Percentiles rank a stretch among this genome's conserved stretches.
Conservation (phyloP, 1,140 invertebrate species). For the Drosophila sulfurigaster region DNA sequence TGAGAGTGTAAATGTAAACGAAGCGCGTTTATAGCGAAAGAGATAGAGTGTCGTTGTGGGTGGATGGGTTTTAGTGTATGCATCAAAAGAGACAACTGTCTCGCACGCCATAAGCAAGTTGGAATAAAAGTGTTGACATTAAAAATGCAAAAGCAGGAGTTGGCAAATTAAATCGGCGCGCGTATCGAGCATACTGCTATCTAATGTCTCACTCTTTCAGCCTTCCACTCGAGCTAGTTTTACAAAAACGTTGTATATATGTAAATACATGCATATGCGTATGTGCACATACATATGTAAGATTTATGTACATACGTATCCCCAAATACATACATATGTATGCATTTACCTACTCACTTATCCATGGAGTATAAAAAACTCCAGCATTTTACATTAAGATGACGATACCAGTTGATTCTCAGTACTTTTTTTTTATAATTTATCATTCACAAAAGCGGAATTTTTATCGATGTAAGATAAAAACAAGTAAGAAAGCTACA, state of each 20-base stretch:
- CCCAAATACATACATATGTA: too few species aligned
- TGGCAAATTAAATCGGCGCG: slow-evolving; percentile 71
- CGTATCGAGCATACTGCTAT: slow-evolving; percentile 36
- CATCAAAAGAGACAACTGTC: slow-evolving; percentile 74
- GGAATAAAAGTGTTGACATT: slow-evolving; percentile 79
- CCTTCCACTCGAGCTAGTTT: neutral
- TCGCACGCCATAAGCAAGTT: slow-evolving; percentile 55
- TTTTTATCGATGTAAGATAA: too few species aligned
- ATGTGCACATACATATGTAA: neutral
- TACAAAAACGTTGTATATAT: slow-evolving; percentile 1
- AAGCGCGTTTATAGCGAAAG: slow-evolving; percentile 1
- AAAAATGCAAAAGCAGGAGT: slow-evolving; percentile 71
- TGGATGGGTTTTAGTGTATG: slow-evolving; percentile 11
- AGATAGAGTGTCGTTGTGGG: neutral
- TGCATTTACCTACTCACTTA: too few species aligned
- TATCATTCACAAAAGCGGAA: too few species aligned
- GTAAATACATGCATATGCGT: slow-evolving; percentile 6
- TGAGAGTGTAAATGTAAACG: neutral
- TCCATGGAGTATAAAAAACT: too few species aligned
- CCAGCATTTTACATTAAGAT: too few species aligned
- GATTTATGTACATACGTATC: too few species aligned
- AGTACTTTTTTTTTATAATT: too few species aligned
- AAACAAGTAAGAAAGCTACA: too few species aligned
- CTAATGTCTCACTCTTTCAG: slow-evolving; percentile 16
- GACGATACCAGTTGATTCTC: too few species aligned